Percentiles rank a stretch among this genome's conserved stretches.
phyloP scores from a whole-genome alignment of 2,113 vertebrate genomes.

The Sorex fumeus region DNA sequence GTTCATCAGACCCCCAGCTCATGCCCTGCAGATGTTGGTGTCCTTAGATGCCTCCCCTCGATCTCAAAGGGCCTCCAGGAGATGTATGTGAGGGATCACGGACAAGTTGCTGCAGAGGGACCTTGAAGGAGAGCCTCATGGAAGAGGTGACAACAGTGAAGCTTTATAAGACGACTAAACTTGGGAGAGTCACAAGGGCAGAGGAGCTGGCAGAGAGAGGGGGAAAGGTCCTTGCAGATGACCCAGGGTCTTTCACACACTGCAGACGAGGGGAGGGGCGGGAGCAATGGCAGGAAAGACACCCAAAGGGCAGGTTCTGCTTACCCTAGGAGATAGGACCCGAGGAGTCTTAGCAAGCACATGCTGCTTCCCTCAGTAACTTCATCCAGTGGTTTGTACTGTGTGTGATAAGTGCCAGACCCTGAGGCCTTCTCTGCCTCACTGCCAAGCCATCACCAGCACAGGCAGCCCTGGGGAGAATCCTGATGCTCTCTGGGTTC shows the following conservation, averaged over 20 bases:
- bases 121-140: background rate
- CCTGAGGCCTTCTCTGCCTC: too few relatives aligned
- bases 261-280: background rate
- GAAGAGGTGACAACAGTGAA: background rate
- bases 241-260: too few relatives aligned
- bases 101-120: background rate
- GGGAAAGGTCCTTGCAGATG: background rate
- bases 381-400: background rate
- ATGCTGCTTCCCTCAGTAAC: background rate
- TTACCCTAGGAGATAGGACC: background rate
- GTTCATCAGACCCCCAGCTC: background rate
- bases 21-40: background rate
- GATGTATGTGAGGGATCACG: rapidly evolving
- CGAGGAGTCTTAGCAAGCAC: background rate
- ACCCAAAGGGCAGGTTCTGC: background rate
- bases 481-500: too few relatives aligned
- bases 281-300: background rate
- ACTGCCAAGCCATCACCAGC: background rate
- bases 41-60: background rate
- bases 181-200: background rate
- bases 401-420: background rate
- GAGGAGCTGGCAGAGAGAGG: background rate
- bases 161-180: background rate
- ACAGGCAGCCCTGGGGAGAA: too few relatives aligned
- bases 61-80: background rate